Conservation (phyloP, 2,113 vertebrate genomes). For the Psilopsiagon aurifrons region DNA sequence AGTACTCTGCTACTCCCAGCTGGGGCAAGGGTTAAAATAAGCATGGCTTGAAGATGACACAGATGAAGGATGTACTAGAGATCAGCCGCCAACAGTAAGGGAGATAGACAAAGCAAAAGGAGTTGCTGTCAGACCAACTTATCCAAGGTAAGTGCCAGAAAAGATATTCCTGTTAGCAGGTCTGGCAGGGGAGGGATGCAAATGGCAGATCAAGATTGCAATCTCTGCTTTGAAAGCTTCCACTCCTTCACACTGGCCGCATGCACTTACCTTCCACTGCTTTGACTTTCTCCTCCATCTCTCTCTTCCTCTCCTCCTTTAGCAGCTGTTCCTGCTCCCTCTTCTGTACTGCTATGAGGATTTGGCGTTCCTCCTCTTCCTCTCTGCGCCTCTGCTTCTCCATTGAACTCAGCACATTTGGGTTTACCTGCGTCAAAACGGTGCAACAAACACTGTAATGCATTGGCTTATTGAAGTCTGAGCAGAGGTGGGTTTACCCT, state of each 20-base stretch:
- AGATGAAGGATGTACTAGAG: neutral
- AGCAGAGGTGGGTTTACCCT: neutral
- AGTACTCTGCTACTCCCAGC: neutral
- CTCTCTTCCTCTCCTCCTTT: constrained; percentile 89
- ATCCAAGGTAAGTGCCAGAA: neutral
- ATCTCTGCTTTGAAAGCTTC: neutral
- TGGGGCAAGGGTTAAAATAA: neutral
- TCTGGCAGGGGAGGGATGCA: neutral
- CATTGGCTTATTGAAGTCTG: neutral
- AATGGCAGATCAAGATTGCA: neutral
- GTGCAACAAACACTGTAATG: neutral
- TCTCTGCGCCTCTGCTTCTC: constrained; percentile 87
- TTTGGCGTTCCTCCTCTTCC: constrained; percentile 90
- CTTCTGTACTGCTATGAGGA: constrained; percentile 89
- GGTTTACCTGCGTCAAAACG: constrained; percentile 70
- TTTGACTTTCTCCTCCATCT: constrained; percentile 90
- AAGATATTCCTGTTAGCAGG: neutral
- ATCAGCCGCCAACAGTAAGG: neutral
- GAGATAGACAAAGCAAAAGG: neutral
- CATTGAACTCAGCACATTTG: constrained; percentile 67
- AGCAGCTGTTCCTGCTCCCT: constrained; percentile 89
- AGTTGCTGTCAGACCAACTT: neutral
- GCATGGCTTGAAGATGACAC: neutral
- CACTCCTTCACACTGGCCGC: neutral
- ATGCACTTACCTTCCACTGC: constrained; percentile 86